These are phyloP conservation scores for Mongoloraphidia duomilia DNA, from an alignment of 2,888 invertebrate genomes.

Conservation along the genomic window DNA sequence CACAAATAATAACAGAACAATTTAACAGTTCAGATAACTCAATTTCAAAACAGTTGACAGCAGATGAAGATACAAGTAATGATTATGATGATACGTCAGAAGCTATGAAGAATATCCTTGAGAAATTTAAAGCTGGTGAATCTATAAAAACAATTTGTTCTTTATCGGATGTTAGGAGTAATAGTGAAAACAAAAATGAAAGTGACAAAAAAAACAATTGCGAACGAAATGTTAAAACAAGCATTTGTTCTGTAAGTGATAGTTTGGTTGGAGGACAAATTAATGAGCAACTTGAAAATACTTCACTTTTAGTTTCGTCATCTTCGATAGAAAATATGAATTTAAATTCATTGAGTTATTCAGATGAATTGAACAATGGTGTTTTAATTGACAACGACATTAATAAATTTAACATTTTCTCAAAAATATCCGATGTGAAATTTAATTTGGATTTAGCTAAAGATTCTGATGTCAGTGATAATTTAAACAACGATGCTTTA, in stretches of 20 bases:
- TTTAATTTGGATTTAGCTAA: conserved; percentile 3
- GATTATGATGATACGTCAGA: conserved; percentile 13
- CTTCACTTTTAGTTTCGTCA: not conserved
- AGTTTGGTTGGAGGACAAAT: conserved; percentile 6
- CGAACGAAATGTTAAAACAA: no score
- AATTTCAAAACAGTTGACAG: no score
- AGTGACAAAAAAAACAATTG: no score
- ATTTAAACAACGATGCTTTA: conserved; percentile 7
- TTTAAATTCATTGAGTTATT: conserved; percentile 3
- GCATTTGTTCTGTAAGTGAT: conserved; percentile 1
- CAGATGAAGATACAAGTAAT: no score
- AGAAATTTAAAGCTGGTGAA: conserved; percentile 14
- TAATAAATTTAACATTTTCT: not conserved
- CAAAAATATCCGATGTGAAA: conserved; percentile 4
- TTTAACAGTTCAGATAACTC: no score
- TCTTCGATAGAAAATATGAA: conserved; percentile 2
- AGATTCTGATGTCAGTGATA: not conserved
- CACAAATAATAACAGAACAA: no score
- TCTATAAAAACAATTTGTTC: conserved; percentile 12
- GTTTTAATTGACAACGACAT: not conserved
- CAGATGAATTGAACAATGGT: not conserved
- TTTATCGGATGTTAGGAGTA: not conserved
- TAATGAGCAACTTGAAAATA: conserved; percentile 3
- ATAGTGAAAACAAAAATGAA: no score
- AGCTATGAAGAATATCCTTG: conserved; percentile 15